Conservation (phyloP, 2,888 invertebrate genomes). For the Pecten maximus region DNA sequence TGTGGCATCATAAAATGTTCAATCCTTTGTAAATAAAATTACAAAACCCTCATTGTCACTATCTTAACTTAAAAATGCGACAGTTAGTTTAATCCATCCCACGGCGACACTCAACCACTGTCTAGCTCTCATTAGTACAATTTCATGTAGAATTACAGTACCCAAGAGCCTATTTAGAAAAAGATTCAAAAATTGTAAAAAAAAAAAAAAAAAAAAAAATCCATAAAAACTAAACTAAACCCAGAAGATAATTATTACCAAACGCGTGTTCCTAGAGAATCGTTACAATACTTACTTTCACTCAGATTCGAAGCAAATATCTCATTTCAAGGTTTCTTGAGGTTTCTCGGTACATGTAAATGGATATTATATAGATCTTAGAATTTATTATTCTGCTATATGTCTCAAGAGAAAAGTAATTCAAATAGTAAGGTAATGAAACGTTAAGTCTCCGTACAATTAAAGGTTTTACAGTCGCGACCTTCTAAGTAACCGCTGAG, state of each 20-base stretch:
- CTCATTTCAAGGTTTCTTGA: background rate
- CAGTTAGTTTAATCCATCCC: background rate
- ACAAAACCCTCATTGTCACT: conserved; percentile 30
- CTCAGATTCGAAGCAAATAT: background rate
- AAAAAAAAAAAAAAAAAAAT: background rate
- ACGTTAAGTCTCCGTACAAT: background rate
- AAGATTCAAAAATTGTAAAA: background rate
- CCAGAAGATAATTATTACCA: background rate
- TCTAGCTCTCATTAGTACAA: conserved; percentile 6
- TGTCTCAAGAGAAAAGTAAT: background rate
- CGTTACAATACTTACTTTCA: background rate
- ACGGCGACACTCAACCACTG: background rate
- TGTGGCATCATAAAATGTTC: background rate
- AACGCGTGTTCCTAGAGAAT: background rate
- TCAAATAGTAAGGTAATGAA: background rate
- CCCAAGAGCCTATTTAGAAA: background rate
- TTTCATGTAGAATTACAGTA: background rate
- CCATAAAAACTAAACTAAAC: no score
- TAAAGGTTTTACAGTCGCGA: background rate
- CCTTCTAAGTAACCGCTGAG: background rate
- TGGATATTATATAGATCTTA: background rate
- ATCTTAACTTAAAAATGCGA: conserved; percentile 29
- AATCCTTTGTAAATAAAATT: conserved; percentile 21
- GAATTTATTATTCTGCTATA: background rate
- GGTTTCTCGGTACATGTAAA: background rate